Evolutionary conservation across 2,888 invertebrate genomes (phyloP).

Genomic region (Nowickia ferox): DNA sequence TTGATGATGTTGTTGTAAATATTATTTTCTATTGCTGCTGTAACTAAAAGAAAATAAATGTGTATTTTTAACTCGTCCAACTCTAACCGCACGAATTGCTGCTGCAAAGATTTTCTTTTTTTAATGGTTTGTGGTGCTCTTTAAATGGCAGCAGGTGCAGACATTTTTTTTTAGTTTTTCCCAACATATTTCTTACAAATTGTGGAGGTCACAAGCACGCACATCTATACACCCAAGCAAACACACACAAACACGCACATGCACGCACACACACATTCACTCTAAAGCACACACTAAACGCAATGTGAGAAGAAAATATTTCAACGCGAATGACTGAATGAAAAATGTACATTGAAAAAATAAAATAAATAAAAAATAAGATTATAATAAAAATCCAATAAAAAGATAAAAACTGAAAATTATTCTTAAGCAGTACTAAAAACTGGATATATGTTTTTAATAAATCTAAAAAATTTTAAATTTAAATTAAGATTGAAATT

Average conservation of each 20-base stretch:
- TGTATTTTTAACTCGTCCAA: neutral
- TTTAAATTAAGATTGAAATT: too few species aligned
- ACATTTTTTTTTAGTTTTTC: constrained; percentile 28
- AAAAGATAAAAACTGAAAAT: too few species aligned
- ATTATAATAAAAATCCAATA: too few species aligned
- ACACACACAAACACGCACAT: neutral
- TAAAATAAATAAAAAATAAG: neutral
- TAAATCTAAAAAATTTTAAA: too few species aligned
- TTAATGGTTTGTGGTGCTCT: constrained; percentile 35
- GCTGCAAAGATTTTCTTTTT: constrained; percentile 9
- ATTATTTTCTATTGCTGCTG: constrained; percentile 9
- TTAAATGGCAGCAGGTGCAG: constrained; percentile 64
- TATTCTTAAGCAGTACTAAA: too few species aligned
- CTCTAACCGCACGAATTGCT: constrained; percentile 30
- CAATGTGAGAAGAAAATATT: constrained; percentile 25
- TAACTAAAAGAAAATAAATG: constrained; percentile 8
- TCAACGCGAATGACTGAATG: constrained; percentile 23
- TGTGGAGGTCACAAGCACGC: constrained; percentile 60
- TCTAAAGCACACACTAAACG: neutral
- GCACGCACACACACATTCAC: neutral
- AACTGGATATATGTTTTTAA: too few species aligned
- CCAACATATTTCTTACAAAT: constrained; percentile 52
- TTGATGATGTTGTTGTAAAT: neutral
- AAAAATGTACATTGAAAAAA: constrained; percentile 16
- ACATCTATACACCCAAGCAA: neutral